Percentiles rank a stretch among this genome's conserved stretches.
These are phyloP conservation scores for Epirrita christyi DNA, from an alignment of 2,888 invertebrate species.

Conservation along the genomic window DNA sequence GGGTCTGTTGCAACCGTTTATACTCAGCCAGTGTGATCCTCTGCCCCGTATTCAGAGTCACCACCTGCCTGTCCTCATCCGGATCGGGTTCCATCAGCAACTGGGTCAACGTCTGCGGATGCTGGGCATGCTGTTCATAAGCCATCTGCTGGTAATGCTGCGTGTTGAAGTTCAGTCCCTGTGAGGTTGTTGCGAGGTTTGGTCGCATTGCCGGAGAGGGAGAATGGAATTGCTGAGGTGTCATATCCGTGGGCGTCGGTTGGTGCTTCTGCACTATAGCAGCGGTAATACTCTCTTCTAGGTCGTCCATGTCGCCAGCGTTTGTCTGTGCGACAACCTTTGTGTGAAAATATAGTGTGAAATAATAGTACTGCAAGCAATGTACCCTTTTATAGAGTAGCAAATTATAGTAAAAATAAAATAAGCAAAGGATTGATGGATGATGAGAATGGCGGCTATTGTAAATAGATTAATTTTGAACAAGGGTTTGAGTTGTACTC, in stretches of 20 bases:
- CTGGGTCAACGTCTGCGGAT: constrained; percentile 61
- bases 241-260: constrained; percentile 45
- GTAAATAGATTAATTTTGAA: no score
- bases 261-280: constrained; percentile 74
- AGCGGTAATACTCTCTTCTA: constrained; percentile 82
- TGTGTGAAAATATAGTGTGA: constrained; percentile 23
- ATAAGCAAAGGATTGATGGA: background rate
- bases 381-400: background rate
- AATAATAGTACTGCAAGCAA: constrained; percentile 7
- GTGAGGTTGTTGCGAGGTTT: constrained; percentile 46
- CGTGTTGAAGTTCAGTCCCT: constrained; percentile 52
- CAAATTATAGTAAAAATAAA: background rate
- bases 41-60: constrained; percentile 72
- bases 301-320: constrained; percentile 79
- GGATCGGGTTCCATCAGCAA: constrained; percentile 68
- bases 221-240: constrained; percentile 63
- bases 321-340: constrained; percentile 75
- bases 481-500: no score
- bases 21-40: constrained; percentile 77
- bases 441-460: background rate
- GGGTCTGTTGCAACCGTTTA: constrained; percentile 66
- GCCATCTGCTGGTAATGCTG: constrained; percentile 61
- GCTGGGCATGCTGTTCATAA: constrained; percentile 62
- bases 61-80: constrained; percentile 73
- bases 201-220: constrained; percentile 59